Conservation (phyloP, 30 jellyfish, hydroid and myxozoan species). For the Rhopilema esculentum region DNA sequence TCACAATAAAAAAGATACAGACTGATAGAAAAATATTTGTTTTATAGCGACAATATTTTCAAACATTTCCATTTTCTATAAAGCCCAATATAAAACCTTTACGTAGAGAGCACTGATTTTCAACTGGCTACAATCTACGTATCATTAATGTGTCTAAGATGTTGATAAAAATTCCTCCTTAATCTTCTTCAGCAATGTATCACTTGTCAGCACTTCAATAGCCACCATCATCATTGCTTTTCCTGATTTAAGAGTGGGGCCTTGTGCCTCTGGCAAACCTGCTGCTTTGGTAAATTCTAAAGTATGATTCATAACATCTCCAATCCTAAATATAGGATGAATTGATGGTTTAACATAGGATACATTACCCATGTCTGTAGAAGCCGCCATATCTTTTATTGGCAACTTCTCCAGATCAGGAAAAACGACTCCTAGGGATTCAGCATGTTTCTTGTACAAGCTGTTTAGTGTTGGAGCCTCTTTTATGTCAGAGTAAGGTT, state of each 20-base stretch:
- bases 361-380: constrained; percentile 96
- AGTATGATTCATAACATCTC: constrained; percentile 72
- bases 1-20: no score
- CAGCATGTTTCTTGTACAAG: constrained; percentile 44
- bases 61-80: no score
- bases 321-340: constrained; percentile 85
- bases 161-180: constrained; percentile 40
- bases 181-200: constrained; percentile 27
- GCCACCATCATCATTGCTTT: constrained; percentile 95
- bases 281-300: constrained; percentile 77
- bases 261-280: constrained; percentile 65
- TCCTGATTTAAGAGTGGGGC: constrained; percentile 82
- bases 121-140: no score
- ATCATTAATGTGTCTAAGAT: no score
- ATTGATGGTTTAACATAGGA: constrained; percentile 90
- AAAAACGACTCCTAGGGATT: constrained; percentile 30
- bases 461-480: constrained; percentile 3
- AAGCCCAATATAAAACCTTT: no score
- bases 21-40: no score
- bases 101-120: no score
- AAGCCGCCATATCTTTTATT: constrained; percentile 46
- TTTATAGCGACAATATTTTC: no score
- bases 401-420: constrained; percentile 11
- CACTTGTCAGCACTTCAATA: constrained; percentile 62
- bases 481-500: constrained; percentile 38